Evolutionary conservation across 37 sponge, comb jelly and placozoan species (phyloP).

Genomic region (Tethya wilhelma): DNA sequence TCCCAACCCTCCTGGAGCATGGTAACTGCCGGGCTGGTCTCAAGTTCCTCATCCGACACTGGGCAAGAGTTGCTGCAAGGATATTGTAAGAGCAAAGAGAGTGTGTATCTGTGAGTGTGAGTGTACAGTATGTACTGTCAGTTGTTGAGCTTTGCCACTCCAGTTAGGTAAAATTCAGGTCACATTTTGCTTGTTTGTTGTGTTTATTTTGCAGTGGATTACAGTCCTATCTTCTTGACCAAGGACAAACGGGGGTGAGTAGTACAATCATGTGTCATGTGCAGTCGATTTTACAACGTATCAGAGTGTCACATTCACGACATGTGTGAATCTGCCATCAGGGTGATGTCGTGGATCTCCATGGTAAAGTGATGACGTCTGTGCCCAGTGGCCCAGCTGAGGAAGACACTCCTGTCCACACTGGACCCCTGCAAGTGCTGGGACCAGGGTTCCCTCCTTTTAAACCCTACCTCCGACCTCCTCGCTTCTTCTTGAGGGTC

Average conservation of each 20-base stretch:
- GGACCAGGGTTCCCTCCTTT: conserved; percentile 90
- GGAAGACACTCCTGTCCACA: conserved; percentile 61
- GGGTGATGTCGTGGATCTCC: conserved; percentile 77
- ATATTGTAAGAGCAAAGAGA: conserved; percentile 81
- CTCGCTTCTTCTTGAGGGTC: conserved; percentile 70
- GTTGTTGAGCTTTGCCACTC: too few species aligned
- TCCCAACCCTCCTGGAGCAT: conserved; percentile 93
- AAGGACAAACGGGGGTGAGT: conserved; percentile 80
- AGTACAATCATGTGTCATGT: too few species aligned
- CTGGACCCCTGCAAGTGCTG: conserved; percentile 58
- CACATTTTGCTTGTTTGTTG: too few species aligned
- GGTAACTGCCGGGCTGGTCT: conserved; percentile 75
- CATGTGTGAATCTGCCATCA: too few species aligned
- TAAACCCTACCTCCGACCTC: conserved; percentile 88
- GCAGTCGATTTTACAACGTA: too few species aligned
- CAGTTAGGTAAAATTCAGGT: too few species aligned
- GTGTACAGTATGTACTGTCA: background rate
- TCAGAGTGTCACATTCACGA: too few species aligned
- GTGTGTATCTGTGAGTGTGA: background rate
- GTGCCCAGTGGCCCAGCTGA: conserved; percentile 22
- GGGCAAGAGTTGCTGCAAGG: conserved; percentile 67
- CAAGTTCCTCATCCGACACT: conserved; percentile 62
- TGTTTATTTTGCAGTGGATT: conserved; percentile 57
- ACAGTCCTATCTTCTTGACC: conserved; percentile 88
- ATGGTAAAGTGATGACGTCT: conserved; percentile 53